Evolutionary conservation across 1,140 invertebrate genomes (phyloP).

Genomic region (Armadillidium nasatum): DNA sequence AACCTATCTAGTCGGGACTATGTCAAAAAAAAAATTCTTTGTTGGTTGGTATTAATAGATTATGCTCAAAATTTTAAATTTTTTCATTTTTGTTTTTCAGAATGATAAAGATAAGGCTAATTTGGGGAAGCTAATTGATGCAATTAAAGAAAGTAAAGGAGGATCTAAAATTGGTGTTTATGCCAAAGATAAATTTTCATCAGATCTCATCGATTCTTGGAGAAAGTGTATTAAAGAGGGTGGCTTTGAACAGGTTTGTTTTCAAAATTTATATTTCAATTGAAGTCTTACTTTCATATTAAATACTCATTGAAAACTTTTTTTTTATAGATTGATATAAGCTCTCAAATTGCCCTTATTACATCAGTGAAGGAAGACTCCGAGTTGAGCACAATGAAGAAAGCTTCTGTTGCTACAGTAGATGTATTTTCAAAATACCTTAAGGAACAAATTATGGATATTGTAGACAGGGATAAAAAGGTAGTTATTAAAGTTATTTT

Average conservation of each 20-base stretch:
- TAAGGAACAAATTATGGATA: slow-evolving; percentile 96
- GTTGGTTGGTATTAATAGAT: too few species aligned
- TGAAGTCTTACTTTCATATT: not conserved
- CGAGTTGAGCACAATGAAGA: slow-evolving; percentile 88
- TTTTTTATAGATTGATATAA: slow-evolving; percentile 69
- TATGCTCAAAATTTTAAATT: too few species aligned
- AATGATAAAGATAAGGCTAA: slow-evolving; percentile 92
- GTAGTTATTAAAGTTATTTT: not conserved
- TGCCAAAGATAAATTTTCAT: slow-evolving; percentile 86
- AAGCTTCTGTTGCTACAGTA: slow-evolving; percentile 84
- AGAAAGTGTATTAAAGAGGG: slow-evolving; percentile 66
- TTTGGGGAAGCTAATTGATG: slow-evolving; percentile 78
- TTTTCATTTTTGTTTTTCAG: slow-evolving; percentile 53
- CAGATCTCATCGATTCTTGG: slow-evolving; percentile 90
- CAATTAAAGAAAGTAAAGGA: slow-evolving; percentile 80
- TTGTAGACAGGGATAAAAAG: slow-evolving; percentile 69
- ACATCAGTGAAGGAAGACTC: slow-evolving; percentile 93
- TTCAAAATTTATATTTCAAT: slow-evolving; percentile 4
- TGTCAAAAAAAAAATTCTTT: too few species aligned
- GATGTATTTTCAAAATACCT: slow-evolving; percentile 96
- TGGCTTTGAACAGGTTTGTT: slow-evolving; percentile 68
- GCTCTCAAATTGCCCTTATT: slow-evolving; percentile 72
- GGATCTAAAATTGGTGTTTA: slow-evolving; percentile 91
- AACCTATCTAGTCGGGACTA: too few species aligned
- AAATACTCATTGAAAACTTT: not conserved